A percentile compares a stretch with the other conserved stretches of the same genome.
Conservation (phyloP, 2,888 invertebrate genomes). For the Pyrrhia umbra region DNA sequence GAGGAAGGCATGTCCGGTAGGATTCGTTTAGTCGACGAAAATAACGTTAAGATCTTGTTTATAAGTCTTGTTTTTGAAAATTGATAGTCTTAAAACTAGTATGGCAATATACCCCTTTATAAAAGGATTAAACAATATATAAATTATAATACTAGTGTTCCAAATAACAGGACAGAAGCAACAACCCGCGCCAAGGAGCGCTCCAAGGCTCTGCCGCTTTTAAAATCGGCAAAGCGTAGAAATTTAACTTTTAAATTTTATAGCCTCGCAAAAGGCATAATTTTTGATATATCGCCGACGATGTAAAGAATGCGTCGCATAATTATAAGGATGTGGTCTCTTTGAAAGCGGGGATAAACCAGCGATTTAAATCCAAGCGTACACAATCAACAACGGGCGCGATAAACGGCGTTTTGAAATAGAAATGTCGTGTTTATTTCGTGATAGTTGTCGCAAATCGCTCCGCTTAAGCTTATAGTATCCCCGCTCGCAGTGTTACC, state of each 20-base stretch:
- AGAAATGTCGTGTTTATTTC: neutral
- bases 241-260: conserved; percentile 84
- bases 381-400: neutral
- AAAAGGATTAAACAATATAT: neutral
- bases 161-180: conserved; percentile 32
- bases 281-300: conserved; percentile 73
- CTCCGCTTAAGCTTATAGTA: conserved; percentile 7
- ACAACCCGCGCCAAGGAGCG: conserved; percentile 34
- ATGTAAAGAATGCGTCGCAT: conserved; percentile 63
- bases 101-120: too few relatives aligned
- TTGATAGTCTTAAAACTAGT: too few relatives aligned
- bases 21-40: too few relatives aligned
- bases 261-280: conserved; percentile 75
- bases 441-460: conserved; percentile 10
- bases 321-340: conserved; percentile 57
- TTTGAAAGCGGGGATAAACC: conserved; percentile 28
- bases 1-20: too few relatives aligned
- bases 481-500: conserved; percentile 25
- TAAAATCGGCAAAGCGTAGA: conserved; percentile 60
- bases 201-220: conserved; percentile 30
- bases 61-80: too few relatives aligned
- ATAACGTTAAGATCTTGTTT: too few relatives aligned
- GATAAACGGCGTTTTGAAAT: conserved; percentile 2
- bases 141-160: conserved; percentile 32
- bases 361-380: conserved; percentile 8